These are phyloP conservation scores for Hydrocynus forskahlii DNA, from an alignment of 2,797 vertebrate genomes.

Conservation along the genomic window DNA sequence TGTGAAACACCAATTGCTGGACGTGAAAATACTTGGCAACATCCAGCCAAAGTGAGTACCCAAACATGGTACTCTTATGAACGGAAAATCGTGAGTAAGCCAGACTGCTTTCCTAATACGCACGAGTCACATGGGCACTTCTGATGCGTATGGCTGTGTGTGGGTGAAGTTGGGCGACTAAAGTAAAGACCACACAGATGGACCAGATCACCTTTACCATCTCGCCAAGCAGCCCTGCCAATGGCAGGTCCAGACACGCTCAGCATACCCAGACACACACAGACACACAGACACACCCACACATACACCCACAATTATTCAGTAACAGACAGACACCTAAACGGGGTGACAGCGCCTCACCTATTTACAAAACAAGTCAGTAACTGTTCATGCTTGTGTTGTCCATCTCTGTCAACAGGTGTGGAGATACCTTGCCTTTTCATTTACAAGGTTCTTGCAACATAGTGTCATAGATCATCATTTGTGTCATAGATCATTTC, in stretches of 20 bases:
- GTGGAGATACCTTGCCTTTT: no score
- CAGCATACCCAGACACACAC: background rate
- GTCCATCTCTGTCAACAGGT: background rate
- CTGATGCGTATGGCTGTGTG: background rate
- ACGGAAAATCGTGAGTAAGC: background rate
- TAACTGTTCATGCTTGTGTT: background rate
- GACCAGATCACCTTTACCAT: constrained; percentile 20
- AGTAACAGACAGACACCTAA: constrained; percentile 13
- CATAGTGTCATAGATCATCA: no score
- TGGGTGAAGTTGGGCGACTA: constrained; percentile 9
- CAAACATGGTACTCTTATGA: background rate
- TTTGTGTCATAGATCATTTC: no score
- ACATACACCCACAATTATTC: constrained; percentile 12
- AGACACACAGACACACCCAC: background rate
- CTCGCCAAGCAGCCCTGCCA: background rate
- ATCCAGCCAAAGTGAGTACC: no score
- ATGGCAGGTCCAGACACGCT: constrained; percentile 2
- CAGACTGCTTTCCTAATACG: background rate
- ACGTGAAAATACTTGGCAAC: no score
- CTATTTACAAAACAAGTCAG: background rate
- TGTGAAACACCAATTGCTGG: no score
- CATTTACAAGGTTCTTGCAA: no score
- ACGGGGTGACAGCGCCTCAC: background rate
- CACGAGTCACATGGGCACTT: background rate
- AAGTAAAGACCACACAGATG: constrained; percentile 37